Base-by-base conservation (phyloP, 2,113 vertebrate genomes). In the Marmota flaviventris region DNA sequence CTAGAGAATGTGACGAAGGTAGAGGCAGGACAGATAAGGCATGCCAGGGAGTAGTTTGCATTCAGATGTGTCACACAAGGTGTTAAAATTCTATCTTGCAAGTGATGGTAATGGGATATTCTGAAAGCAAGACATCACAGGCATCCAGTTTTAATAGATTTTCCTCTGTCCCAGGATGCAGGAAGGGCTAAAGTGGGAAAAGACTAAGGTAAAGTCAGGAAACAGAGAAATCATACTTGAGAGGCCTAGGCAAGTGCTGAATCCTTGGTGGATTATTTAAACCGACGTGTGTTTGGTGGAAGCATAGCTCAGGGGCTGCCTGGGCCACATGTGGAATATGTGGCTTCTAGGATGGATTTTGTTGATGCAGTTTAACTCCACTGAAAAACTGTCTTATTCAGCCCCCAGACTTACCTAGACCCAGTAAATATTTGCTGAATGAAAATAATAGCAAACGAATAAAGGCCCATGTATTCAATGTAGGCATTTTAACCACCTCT, bases 401-500 rank as follows among this genome's bases (percentile, higher is more conserved):
- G 39, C 18, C 67, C 5, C 22, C 48, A 67, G 91, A 78, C 8
- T 34, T 87, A 81, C 13, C 27, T 29, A n/a, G 13, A 14, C 3
- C 73, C 58, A 56, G 9, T 10, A 27, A 92, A 56, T 87, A 88
- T 82, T 61, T 85, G 29, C 53, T 32, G 27, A 61, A 37, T 86
- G 10, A 53, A 84, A 91, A 61, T 17, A 79, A 97, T 92, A 73
- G 9, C 10, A 78, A 95, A 90, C 4, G 58, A 89, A 78, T 7
- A 37, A 39, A 79, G 4, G 14, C 0, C 34, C 5, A 13, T 48
- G 8, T 29, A 20, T 18, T 42, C 37, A 67, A 94, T 24, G 1
- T 8, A 45, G 10, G 5, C 13, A 93, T 3, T 83, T 89, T 18
- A 89, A 39, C 12, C 93, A 67, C 81, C 7, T 84, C 63, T 78